Conservation (phyloP, 2,797 vertebrate genomes). For the Hoplostethus atlanticus region DNA sequence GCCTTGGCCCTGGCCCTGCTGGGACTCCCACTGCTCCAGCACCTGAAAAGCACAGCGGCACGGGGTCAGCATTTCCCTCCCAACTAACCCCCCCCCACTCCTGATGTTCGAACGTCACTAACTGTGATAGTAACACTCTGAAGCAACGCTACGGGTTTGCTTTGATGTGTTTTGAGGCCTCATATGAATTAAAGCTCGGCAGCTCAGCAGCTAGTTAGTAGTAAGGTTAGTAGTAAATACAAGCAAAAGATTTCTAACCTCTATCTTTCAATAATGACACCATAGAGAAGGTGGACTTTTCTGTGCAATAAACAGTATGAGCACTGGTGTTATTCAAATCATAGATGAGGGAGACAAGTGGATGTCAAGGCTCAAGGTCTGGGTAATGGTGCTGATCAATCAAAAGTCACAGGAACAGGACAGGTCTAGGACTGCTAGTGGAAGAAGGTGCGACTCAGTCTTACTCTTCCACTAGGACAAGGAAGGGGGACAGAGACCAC, state of each 20-base stretch:
- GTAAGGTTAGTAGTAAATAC: constrained; percentile 57
- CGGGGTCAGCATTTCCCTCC: constrained; percentile 63
- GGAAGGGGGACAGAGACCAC: too few species aligned
- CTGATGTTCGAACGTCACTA: neutral
- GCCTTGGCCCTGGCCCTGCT: constrained; percentile 85
- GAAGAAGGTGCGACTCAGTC: neutral
- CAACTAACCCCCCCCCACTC: neutral
- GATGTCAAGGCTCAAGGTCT: neutral
- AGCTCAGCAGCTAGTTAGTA: constrained; percentile 48
- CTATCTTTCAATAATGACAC: too few species aligned
- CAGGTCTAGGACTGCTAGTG: neutral
- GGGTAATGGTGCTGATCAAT: neutral
- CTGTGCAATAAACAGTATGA: neutral
- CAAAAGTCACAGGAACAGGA: neutral
- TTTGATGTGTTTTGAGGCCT: constrained; percentile 6
- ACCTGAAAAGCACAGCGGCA: constrained; percentile 90
- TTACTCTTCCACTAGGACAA: too few species aligned
- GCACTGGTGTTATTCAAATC: neutral
- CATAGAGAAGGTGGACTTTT: too few species aligned
- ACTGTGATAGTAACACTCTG: constrained; percentile 9
- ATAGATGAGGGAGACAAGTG: neutral
- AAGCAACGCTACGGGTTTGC: constrained; percentile 5
- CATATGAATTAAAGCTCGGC: neutral
- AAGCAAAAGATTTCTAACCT: constrained; percentile 6
- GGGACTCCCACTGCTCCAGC: constrained; percentile 95